Evolutionary conservation across 2,113 vertebrate genomes (phyloP), one percentile per base, ranked within the genome.

Genomic region (Martes martes): DNA sequence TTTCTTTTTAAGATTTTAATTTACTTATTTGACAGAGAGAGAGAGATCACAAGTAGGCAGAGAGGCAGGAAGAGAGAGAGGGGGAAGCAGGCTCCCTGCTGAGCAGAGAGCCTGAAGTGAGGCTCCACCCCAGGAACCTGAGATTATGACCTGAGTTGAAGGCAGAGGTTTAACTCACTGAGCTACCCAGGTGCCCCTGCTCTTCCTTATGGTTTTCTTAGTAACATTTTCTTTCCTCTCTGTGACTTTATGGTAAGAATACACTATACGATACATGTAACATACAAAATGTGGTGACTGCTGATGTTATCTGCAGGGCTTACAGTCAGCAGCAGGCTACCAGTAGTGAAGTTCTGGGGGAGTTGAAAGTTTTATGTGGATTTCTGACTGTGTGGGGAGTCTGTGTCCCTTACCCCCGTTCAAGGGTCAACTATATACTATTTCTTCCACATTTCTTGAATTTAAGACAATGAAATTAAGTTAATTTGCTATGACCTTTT

Each of bases 401-500:
- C 24, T 14, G 23, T 24, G 36, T 23, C 73, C 21, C 39, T 28
- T 45, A 74, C 24, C 23, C 39, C 39, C 3, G 11, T 76, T 45
- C 24, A 13, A 45, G 73, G 73, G 42, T 74, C 73, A 74, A 13
- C 23, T 74, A 24, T 42, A 95, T 71, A 50, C 2, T 16, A 87
- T 71, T 94, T 94, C 63, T 81, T 87, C 28, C 23, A 39, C 2
- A 89, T 69, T 95, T 96, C 31, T 42, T 94, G 82, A 89, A 31
- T 73, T 36, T 85, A 42, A 91, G 47, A 88, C 95, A 91, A 91
- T 65, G 19, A 95, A 91, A 88, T 83, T 3, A 88, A 85, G 31
- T 65, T 63, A 69, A 87, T 74, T 63, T 95, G n/a, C 15, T n/a
- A 81, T 19, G 18, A 91, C 19, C 59, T 86, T 78, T 96, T 67